Base-by-base conservation (phyloP, 2,888 invertebrate species). In the Automeris io region DNA sequence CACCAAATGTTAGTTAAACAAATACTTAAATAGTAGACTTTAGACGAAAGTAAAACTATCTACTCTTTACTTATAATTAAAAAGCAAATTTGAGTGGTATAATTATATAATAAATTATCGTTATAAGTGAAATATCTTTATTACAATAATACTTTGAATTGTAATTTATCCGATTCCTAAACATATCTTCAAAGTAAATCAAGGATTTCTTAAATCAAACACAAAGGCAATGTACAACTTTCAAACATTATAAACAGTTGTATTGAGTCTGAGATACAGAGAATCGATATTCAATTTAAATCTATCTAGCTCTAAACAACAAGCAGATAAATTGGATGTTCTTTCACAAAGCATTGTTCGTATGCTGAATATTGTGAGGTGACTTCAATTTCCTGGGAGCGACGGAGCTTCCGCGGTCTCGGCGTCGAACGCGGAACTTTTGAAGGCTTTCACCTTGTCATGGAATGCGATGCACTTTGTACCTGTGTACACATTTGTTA, bases 361-460 rank as follows among this genome's bases (percentile, higher is more conserved):
- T 65, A 61, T 59, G 61, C 52, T 64, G 70, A 66, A 69, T 64
- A 48, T 58, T 37, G 57, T 56, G 70, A 77, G 76, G 75, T 82
- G 82, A 80, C 81, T 86, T 83, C 85, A 85, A 86, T 86, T 86
- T 86, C 85, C 85, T 83, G 80, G 57, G 49, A 61, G 60, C 62
- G 69, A 61, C 63, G 61, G 51, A 54, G 63, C 64, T 72, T 68
- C 77, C 74, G 73, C 59, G 60, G 59, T 57, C 45, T 57, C 56
- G 60, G 60, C 60, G 53, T 68, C 69, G 67, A 68, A 64, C 62
- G 69, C 55, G 54, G 57, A 86, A 83, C 79, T 82, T 83, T 74
- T 75, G 78, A 78, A 70, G 66, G 64, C 66, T 63, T 60, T 54
- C n/a, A 61, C 60, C 64, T 65, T 69, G 66, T 72, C 72, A 69